These are phyloP conservation scores for Coryphaenoides rupestris DNA, from an alignment of 2,113 vertebrate species.

Conservation along the genomic window DNA sequence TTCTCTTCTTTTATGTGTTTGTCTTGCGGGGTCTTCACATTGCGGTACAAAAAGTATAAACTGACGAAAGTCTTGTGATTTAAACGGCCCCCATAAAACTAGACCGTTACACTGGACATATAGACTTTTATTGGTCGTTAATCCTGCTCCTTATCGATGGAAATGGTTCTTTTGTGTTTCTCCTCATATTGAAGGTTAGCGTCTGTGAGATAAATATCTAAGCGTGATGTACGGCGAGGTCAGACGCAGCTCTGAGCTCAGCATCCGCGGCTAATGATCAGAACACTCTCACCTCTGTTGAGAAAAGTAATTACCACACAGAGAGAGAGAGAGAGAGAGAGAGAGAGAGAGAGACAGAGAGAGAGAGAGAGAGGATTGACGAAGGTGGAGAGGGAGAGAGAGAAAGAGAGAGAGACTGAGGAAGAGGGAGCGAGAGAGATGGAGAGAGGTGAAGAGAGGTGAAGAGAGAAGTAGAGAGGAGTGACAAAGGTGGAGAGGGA, in stretches of 20 bases:
- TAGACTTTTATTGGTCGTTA: neutral
- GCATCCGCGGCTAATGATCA: conserved; percentile 37
- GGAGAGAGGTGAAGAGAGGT: no score
- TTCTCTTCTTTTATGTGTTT: neutral
- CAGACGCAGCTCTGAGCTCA: conserved; percentile 11
- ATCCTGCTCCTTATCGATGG: neutral
- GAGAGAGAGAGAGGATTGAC: no score
- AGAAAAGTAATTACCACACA: conserved; percentile 46
- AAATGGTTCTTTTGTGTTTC: neutral
- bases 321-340: neutral
- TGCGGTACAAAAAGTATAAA: neutral
- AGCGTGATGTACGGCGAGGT: conserved; percentile 37
- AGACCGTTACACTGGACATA: no score
- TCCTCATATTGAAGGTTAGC: conserved; percentile 29
- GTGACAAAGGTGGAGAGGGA: no score
- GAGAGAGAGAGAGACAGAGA: no score
- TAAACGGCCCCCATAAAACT: neutral
- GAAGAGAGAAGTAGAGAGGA: no score
- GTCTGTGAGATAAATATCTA: conserved; percentile 23
- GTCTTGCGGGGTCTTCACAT: neutral
- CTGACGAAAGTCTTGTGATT: neutral
- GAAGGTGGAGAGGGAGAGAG: no score
- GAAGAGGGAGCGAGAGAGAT: no score
- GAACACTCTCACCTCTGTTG: conserved; percentile 47
- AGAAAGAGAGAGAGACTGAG: no score